These are phyloP conservation scores for Pogona vitticeps DNA, from an alignment of 2,113 vertebrate species.

Conservation along the genomic window DNA sequence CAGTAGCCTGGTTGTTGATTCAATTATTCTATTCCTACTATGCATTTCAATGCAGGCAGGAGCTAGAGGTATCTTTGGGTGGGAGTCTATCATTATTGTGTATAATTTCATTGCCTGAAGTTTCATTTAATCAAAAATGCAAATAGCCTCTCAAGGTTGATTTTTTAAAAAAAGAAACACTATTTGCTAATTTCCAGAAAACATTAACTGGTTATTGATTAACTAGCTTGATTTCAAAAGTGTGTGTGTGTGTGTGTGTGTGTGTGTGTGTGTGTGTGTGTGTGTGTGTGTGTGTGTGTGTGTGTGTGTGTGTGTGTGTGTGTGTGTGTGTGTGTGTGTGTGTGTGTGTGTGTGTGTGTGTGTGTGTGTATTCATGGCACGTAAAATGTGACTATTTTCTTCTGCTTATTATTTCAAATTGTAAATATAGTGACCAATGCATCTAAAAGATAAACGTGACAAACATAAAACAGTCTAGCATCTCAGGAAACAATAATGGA, in stretches of 20 bases:
- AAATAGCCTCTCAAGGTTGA: not conserved
- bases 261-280: too few relatives aligned
- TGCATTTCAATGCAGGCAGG: not conserved
- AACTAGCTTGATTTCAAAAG: not conserved
- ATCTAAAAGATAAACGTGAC: not conserved
- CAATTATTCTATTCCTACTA: conserved; percentile 43
- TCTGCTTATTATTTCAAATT: not conserved
- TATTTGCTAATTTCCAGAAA: not conserved
- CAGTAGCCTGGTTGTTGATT: conserved; percentile 46
- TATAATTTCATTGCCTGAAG: conserved; percentile 11
- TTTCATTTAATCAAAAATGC: conserved; percentile 20
- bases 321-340: too few relatives aligned
- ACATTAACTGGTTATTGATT: not conserved
- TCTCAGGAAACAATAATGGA: too few relatives aligned
- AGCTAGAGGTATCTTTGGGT: not conserved
- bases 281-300: too few relatives aligned
- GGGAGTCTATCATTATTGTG: conserved; percentile 25
- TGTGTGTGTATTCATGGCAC: not conserved
- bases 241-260: too few relatives aligned
- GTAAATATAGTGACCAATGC: not conserved
- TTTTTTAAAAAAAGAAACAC: conserved; percentile 6
- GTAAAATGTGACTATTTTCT: not conserved
- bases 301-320: too few relatives aligned
- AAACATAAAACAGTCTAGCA: not conserved
- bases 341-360: too few relatives aligned